Percentiles rank a stretch among this genome's conserved stretches.
These are phyloP conservation scores for Eriocheir sinensis DNA, from an alignment of 1,140 invertebrate genomes.

Conservation along the genomic window DNA sequence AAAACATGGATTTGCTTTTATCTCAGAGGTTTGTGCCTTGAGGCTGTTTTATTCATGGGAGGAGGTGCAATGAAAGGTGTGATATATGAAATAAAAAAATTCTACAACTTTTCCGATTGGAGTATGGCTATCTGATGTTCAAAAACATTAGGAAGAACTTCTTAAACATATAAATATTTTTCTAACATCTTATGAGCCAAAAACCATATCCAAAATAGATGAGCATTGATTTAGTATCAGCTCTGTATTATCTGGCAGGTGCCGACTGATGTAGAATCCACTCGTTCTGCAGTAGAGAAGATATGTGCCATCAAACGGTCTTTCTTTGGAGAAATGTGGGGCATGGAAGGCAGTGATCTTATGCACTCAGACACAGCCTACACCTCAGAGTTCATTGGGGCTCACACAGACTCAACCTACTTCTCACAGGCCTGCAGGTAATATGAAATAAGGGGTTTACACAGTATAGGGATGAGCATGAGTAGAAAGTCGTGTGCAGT, in stretches of 20 bases:
- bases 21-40: slow-evolving; percentile 47
- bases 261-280: slow-evolving; percentile 52
- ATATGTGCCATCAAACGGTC: slow-evolving; percentile 55
- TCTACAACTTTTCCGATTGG: too few species aligned
- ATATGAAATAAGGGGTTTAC: not conserved
- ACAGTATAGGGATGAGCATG: too few species aligned
- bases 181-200: too few species aligned
- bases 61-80: not conserved
- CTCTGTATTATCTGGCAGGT: slow-evolving; percentile 7
- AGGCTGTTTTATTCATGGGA: not conserved
- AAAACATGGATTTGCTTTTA: slow-evolving; percentile 58
- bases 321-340: slow-evolving; percentile 66
- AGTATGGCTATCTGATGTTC: too few species aligned
- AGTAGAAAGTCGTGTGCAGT: too few species aligned
- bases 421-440: slow-evolving; percentile 67
- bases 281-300: slow-evolving; percentile 56
- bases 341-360: not conserved
- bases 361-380: slow-evolving; percentile 62
- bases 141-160: too few species aligned
- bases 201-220: too few species aligned
- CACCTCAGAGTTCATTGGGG: slow-evolving; percentile 54
- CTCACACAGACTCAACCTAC: slow-evolving; percentile 67
- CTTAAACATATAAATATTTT: too few species aligned
- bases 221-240: not conserved
- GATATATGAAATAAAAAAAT: too few species aligned